Conservation (phyloP, 2,888 invertebrate species). For the Torymus tubicola region DNA sequence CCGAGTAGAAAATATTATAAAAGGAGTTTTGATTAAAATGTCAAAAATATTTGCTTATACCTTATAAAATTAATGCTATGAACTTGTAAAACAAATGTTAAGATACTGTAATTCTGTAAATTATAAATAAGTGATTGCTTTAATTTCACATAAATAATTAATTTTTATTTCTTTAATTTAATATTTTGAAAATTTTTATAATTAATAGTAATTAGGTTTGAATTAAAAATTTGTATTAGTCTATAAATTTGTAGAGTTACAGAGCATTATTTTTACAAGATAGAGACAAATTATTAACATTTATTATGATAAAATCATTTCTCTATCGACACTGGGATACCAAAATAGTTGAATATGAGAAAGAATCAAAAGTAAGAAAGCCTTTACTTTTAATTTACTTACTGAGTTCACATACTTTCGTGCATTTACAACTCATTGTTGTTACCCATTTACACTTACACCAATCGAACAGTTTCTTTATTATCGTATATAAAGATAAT, state of each 20-base stretch:
- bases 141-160: too few relatives aligned
- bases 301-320: slow-evolving; percentile 28
- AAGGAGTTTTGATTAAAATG: slow-evolving; percentile 29
- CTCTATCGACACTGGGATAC: slow-evolving; percentile 18
- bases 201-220: too few relatives aligned
- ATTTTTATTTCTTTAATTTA: too few relatives aligned
- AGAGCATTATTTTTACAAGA: slow-evolving; percentile 35
- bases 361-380: slow-evolving; percentile 34
- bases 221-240: too few relatives aligned
- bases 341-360: slow-evolving; percentile 4
- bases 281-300: slow-evolving; percentile 25
- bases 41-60: slow-evolving; percentile 1
- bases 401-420: slow-evolving; percentile 22
- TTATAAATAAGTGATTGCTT: too few relatives aligned
- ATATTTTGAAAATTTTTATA: too few relatives aligned
- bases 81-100: neutral
- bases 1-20: slow-evolving; percentile 37
- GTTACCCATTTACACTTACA: slow-evolving; percentile 39
- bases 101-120: too few relatives aligned
- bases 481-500: slow-evolving; percentile 50
- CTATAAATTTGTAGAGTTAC: too few relatives aligned
- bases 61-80: slow-evolving; percentile 39
- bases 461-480: slow-evolving; percentile 34
- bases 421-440: slow-evolving; percentile 40
- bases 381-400: slow-evolving; percentile 44